Evolutionary conservation across 2,888 invertebrate genomes (phyloP), one percentile per base, ranked within the genome.

Genomic region (Tinea trinotella): DNA sequence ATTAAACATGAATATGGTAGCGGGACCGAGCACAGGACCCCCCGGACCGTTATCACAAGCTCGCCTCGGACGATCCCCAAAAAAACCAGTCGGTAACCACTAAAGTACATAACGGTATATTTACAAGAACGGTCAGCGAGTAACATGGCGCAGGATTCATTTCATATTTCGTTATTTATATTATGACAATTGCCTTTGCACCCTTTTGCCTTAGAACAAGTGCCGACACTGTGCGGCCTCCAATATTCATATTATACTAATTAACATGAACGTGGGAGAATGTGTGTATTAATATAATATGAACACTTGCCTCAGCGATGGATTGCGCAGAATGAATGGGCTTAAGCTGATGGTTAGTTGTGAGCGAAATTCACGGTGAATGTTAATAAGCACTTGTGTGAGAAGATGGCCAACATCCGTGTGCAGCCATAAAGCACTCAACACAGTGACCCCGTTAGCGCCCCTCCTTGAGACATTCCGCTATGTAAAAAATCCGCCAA

Each of bases 261-360:
- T n/a, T n/a, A n/a, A n/a, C n/a, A n/a, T n/a, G n/a, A n/a, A n/a
- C n/a, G n/a, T n/a, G n/a, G n/a, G n/a, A n/a, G n/a, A n/a, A n/a
- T n/a, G n/a, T n/a, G n/a, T n/a, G n/a, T n/a, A n/a, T n/a, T n/a
- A n/a, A n/a, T n/a, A n/a, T n/a, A n/a, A n/a, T n/a, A n/a, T n/a
- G n/a, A n/a, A n/a, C n/a, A n/a, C n/a, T n/a, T n/a, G n/a, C n/a
- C n/a, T n/a, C n/a, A n/a, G n/a, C n/a, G n/a, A n/a, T n/a, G n/a
- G n/a, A n/a, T n/a, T n/a, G n/a, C n/a, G n/a, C n/a, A n/a, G n/a
- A n/a, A n/a, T n/a, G n/a, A n/a, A n/a, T n/a, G n/a, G n/a, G n/a
- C n/a, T n/a, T n/a, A n/a, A n/a, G n/a, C 63, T 68, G 66, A 75
- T 63, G 75, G 78, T 76, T 68, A 78, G 63, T 73, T 64, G 74